These are phyloP conservation scores for Alca torda DNA, from an alignment of 2,797 vertebrate genomes.

Conservation along the genomic window DNA sequence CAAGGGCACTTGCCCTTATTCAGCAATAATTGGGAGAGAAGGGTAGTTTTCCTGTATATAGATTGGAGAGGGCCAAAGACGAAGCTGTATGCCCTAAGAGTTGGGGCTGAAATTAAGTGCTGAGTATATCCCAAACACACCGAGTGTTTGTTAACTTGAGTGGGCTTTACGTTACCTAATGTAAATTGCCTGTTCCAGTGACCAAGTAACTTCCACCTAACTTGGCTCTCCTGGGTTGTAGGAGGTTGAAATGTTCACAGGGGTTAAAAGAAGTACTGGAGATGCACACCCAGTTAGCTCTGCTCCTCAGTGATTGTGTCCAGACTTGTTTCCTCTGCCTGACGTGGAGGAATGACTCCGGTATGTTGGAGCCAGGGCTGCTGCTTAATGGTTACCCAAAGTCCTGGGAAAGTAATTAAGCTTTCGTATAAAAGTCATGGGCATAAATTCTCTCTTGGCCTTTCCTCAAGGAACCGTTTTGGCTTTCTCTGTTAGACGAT, in stretches of 20 bases:
- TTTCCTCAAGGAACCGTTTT: constrained; percentile 11
- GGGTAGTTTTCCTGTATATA: background rate
- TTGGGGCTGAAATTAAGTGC: background rate
- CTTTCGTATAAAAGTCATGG: constrained; percentile 42
- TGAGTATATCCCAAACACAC: background rate
- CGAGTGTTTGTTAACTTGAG: background rate
- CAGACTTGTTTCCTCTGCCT: constrained; percentile 40
- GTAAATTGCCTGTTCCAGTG: background rate
- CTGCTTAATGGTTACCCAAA: constrained; percentile 40
- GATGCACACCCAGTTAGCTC: background rate
- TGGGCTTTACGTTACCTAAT: background rate
- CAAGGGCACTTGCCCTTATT: background rate
- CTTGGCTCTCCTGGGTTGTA: background rate
- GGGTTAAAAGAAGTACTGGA: background rate
- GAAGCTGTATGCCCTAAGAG: background rate
- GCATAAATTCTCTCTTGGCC: constrained; percentile 48
- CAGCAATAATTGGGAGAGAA: background rate
- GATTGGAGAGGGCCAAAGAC: background rate
- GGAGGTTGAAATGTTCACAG: background rate
- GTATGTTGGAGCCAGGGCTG: constrained; percentile 8
- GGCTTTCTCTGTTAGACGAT: background rate
- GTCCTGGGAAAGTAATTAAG: constrained; percentile 62
- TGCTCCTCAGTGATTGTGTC: background rate
- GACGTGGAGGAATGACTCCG: background rate
- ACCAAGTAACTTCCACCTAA: background rate